These are phyloP conservation scores for Orthosia incerta DNA, from an alignment of 2,888 invertebrate species.

Conservation along the genomic window DNA sequence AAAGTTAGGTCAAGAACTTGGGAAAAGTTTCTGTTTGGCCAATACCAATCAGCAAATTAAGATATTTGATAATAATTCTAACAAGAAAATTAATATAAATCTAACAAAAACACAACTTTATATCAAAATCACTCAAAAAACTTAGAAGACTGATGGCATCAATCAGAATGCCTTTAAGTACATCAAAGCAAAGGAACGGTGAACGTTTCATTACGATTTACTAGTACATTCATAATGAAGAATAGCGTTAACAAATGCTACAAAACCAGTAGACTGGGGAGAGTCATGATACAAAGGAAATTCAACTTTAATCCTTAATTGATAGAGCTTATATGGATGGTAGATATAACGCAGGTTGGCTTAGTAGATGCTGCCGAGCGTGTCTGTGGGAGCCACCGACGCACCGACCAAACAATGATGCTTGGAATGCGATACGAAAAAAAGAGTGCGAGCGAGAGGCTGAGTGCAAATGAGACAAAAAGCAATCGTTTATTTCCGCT, in stretches of 20 bases:
- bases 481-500: slow-evolving; percentile 78
- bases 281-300: slow-evolving; percentile 31
- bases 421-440: slow-evolving; percentile 86
- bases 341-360: slow-evolving; percentile 53
- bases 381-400: slow-evolving; percentile 83
- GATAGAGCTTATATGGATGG: slow-evolving; percentile 69
- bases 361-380: slow-evolving; percentile 75
- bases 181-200: slow-evolving; percentile 47
- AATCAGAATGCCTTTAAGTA: slow-evolving; percentile 39
- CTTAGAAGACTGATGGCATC: slow-evolving; percentile 19
- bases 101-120: not conserved
- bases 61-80: not conserved
- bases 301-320: slow-evolving; percentile 60
- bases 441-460: slow-evolving; percentile 73
- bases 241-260: slow-evolving; percentile 65
- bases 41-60: not conserved
- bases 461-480: slow-evolving; percentile 65
- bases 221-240: slow-evolving; percentile 61
- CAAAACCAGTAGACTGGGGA: slow-evolving; percentile 56
- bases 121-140: slow-evolving; percentile 8
- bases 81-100: slow-evolving; percentile 5
- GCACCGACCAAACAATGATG: slow-evolving; percentile 82
- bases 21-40: not conserved
- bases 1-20: not conserved
- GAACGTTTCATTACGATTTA: slow-evolving; percentile 58